Percentiles rank a stretch among this genome's conserved stretches.
Evolutionary conservation across 2,888 invertebrate genomes (phyloP).

Genomic region (Eupithecia exiguata): DNA sequence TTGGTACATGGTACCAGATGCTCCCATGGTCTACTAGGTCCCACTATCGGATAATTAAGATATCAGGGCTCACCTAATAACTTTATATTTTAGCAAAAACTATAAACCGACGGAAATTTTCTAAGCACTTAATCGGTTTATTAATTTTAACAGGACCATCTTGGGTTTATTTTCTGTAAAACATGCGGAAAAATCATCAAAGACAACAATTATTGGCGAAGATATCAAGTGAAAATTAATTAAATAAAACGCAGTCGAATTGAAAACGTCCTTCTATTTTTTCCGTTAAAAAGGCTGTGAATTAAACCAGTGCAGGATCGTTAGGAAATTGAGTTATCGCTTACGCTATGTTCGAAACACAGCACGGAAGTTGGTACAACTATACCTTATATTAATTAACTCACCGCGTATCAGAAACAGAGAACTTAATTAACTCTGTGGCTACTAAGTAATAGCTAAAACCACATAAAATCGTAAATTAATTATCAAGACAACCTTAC

Average conservation of each 20-base stretch:
- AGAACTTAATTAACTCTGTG: not conserved
- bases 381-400: not conserved
- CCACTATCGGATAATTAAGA: not conserved
- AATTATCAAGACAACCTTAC: not conserved
- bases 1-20: slow-evolving; percentile 21
- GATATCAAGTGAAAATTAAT: not conserved
- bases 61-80: not conserved
- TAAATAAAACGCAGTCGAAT: not conserved
- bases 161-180: not conserved
- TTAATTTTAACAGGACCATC: not conserved
- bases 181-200: not conserved
- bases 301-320: not conserved
- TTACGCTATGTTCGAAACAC: not conserved
- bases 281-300: not conserved
- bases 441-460: not conserved
- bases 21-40: not conserved
- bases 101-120: not conserved
- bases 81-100: not conserved
- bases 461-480: not conserved
- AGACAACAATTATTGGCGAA: not conserved
- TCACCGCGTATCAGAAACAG: not conserved
- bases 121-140: too few relatives aligned
- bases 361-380: not conserved
- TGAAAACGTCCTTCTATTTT: not conserved
- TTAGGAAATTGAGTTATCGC: not conserved